phyloP scores from a whole-genome alignment of 1,140 invertebrate species.

The Pseudomyrmex concolor region DNA sequence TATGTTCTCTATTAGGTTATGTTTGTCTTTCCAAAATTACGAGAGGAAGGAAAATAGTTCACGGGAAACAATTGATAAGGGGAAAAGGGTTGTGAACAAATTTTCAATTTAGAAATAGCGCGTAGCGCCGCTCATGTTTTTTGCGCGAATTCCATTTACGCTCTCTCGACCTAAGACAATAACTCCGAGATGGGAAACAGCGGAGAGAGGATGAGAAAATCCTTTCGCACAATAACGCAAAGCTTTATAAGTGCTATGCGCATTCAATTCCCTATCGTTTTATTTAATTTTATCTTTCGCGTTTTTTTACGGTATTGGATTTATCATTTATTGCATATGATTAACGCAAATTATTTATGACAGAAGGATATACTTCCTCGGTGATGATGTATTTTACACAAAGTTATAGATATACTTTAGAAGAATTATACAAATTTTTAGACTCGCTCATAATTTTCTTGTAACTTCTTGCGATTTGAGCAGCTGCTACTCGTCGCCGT shows the following conservation, averaged over 20 bases:
- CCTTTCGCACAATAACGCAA: not conserved
- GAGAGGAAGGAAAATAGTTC: too few species aligned
- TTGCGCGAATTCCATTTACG: conserved; percentile 74
- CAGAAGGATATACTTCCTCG: not conserved
- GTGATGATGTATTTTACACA: not conserved
- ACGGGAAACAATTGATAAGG: conserved; percentile 27
- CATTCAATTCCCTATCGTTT: not conserved
- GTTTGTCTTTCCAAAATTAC: not conserved
- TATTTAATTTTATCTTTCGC: not conserved
- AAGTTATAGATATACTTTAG: conserved; percentile 1
- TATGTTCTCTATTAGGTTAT: not conserved
- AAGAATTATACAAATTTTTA: conserved; percentile 9
- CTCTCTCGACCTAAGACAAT: conserved; percentile 40
- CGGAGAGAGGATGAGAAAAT: not conserved
- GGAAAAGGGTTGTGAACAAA: conserved; percentile 60
- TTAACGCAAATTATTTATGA: too few species aligned
- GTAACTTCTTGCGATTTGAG: conserved; percentile 45
- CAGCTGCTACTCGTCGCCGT: conserved; percentile 41
- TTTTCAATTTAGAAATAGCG: conserved; percentile 72
- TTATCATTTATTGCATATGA: not conserved
- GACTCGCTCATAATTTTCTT: not conserved
- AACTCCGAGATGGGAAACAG: conserved; percentile 40
- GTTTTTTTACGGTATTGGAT: not conserved
- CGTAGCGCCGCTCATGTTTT: conserved; percentile 55
- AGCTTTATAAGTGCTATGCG: not conserved